Evolutionary conservation across 2,797 vertebrate genomes (phyloP).

Genomic region (Champsocephalus esox): DNA sequence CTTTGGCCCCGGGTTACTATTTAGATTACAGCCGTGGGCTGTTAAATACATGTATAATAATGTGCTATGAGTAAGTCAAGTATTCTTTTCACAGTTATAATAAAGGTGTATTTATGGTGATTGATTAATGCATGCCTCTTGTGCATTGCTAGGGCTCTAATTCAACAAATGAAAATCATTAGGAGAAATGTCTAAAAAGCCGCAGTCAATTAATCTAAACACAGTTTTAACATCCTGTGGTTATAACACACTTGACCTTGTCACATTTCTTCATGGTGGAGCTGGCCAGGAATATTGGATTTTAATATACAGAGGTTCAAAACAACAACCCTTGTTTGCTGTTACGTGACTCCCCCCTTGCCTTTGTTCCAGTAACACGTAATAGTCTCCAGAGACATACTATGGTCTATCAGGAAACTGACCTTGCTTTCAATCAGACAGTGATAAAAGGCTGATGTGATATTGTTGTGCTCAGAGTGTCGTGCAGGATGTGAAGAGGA

Average conservation of each 20-base stretch:
- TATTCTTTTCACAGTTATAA: slow-evolving; percentile 29
- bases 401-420: slow-evolving; percentile 47
- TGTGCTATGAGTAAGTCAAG: slow-evolving; percentile 65
- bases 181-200: slow-evolving; percentile 17
- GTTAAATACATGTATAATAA: slow-evolving; percentile 52
- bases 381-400: slow-evolving; percentile 37
- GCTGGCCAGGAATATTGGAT: slow-evolving; percentile 11
- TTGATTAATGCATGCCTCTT: slow-evolving; percentile 58
- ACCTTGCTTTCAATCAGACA: slow-evolving; percentile 53
- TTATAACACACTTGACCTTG: slow-evolving; percentile 58
- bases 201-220: slow-evolving; percentile 35
- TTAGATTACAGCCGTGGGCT: slow-evolving; percentile 45
- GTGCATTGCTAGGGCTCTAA: slow-evolving; percentile 27
- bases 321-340: slow-evolving; percentile 31
- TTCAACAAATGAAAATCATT: slow-evolving; percentile 60
- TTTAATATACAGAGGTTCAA: slow-evolving; percentile 22
- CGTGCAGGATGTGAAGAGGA: slow-evolving; percentile 41
- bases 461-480: slow-evolving; percentile 34
- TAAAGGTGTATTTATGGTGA: slow-evolving; percentile 56
- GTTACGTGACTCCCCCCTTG: slow-evolving; percentile 11
- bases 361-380: slow-evolving; percentile 46
- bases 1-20: slow-evolving; percentile 17
- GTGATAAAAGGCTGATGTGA: slow-evolving; percentile 54
- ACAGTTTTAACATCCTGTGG: slow-evolving; percentile 20
- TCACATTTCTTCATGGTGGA: slow-evolving; percentile 1